phyloP scores from a whole-genome alignment of 2,797 vertebrate genomes.

The Anguilla marmorata region DNA sequence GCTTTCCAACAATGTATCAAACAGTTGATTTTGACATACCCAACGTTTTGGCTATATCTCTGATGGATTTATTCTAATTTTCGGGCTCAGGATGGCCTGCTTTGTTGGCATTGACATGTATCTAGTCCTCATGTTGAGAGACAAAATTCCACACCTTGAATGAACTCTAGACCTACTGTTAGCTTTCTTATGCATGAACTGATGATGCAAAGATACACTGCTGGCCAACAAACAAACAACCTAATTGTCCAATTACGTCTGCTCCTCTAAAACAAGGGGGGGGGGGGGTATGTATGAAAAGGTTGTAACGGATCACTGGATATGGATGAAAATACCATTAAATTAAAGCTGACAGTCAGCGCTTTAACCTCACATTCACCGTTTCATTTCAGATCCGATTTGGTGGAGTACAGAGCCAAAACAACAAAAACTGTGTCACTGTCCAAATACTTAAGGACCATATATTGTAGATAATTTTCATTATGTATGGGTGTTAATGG shows the following conservation, averaged over 20 bases:
- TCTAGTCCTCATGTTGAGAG: neutral
- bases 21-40: neutral
- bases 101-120: neutral
- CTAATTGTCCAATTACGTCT: neutral
- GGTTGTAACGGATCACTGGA: neutral
- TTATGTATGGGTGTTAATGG: too few relatives aligned
- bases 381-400: neutral
- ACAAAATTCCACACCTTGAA: neutral
- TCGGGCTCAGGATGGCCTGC: neutral
- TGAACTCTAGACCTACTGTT: neutral
- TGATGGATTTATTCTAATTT: neutral
- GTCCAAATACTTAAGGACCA: too few relatives aligned
- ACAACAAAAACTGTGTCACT: too few relatives aligned
- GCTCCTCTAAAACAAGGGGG: neutral
- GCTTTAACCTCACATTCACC: neutral
- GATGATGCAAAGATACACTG: neutral
- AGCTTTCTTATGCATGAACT: neutral
- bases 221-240: neutral
- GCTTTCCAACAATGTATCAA: neutral
- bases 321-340: neutral
- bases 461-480: too few relatives aligned
- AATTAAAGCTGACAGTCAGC: neutral
- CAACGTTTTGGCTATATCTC: neutral
- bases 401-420: neutral
- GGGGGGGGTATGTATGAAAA: too few relatives aligned